These are phyloP conservation scores for Heliocidaris erythrogramma DNA, from an alignment of 35 echinoderm and acorn worm species.

Conservation along the genomic window DNA sequence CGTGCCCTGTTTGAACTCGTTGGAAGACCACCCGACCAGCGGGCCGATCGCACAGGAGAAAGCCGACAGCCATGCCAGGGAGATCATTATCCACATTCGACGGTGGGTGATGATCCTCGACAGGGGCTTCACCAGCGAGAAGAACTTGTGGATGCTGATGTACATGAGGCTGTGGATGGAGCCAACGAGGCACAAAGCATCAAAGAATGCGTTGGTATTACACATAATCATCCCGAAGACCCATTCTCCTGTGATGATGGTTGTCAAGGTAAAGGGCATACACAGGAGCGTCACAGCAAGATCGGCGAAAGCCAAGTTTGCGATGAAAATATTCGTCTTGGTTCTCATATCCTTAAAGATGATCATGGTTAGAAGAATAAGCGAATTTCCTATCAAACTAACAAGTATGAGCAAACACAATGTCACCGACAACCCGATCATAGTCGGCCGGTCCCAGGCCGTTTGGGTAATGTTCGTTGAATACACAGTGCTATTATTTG, in stretches of 20 bases:
- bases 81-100: slow-evolving; percentile 74
- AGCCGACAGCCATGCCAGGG: slow-evolving; percentile 65
- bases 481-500: not conserved
- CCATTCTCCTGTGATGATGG: slow-evolving; percentile 71
- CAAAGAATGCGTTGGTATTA: slow-evolving; percentile 80
- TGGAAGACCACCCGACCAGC: slow-evolving; percentile 74
- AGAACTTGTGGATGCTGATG: slow-evolving; percentile 90
- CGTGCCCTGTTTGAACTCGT: slow-evolving; percentile 82
- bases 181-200: slow-evolving; percentile 82
- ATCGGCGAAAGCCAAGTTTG: slow-evolving; percentile 88
- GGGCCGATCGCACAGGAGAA: slow-evolving; percentile 73
- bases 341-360: slow-evolving; percentile 76
- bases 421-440: slow-evolving; percentile 30
- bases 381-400: slow-evolving; percentile 73
- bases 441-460: slow-evolving; percentile 45
- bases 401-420: slow-evolving; percentile 54
- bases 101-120: slow-evolving; percentile 67
- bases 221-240: slow-evolving; percentile 69
- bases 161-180: slow-evolving; percentile 92
- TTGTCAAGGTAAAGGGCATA: slow-evolving; percentile 89
- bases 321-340: slow-evolving; percentile 86
- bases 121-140: slow-evolving; percentile 77
- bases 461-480: not conserved
- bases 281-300: slow-evolving; percentile 75
- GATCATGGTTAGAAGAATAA: slow-evolving; percentile 71